Evolutionary conservation across 2,797 vertebrate genomes (phyloP).

Genomic region (Limnodromus scolopaceus): DNA sequence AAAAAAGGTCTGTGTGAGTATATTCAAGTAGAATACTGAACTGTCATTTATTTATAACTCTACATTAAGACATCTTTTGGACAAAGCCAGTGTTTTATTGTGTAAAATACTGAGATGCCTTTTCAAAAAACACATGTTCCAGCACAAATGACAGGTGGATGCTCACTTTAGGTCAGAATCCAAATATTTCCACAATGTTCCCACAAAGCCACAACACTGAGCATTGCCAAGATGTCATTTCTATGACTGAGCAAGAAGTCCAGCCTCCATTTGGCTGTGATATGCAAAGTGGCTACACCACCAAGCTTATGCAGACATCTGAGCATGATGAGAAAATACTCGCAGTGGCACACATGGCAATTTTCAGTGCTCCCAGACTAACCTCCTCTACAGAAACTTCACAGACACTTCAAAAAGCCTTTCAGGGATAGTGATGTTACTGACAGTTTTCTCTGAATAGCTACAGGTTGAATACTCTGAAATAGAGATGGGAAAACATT

Average conservation of each 20-base stretch:
- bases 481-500: background rate
- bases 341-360: background rate
- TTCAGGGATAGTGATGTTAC: background rate
- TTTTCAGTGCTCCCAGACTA: background rate
- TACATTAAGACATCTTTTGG: background rate
- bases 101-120: background rate
- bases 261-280: background rate
- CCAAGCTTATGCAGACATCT: background rate
- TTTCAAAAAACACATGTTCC: background rate
- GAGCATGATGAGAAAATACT: background rate
- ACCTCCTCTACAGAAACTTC: background rate
- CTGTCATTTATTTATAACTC: background rate
- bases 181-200: background rate
- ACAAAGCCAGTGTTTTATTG: background rate
- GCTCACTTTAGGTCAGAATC: background rate
- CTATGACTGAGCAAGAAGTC: background rate
- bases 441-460: background rate
- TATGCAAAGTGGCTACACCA: background rate
- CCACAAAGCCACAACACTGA: accelerated
- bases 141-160: background rate
- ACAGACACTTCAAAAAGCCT: background rate
- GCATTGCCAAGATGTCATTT: background rate
- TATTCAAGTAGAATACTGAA: background rate
- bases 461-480: background rate
- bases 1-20: background rate